phyloP scores from a whole-genome alignment of 2,888 invertebrate species.

The Chirona hameri region DNA sequence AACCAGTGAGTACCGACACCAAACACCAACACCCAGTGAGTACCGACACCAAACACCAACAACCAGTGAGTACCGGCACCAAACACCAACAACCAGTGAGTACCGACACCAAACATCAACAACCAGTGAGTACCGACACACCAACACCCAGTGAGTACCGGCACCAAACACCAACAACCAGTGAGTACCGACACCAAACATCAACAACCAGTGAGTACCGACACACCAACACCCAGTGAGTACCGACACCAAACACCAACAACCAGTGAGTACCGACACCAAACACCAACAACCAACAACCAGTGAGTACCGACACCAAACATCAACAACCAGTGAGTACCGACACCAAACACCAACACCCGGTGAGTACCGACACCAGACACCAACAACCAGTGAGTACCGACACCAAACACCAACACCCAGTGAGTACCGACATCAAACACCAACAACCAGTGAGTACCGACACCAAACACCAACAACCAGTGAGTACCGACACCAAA shows the following conservation, averaged over 20 bases:
- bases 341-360: neutral
- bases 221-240: slow-evolving; percentile 37
- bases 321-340: neutral
- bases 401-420: too few relatives aligned
- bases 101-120: neutral
- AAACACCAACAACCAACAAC: neutral
- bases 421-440: neutral
- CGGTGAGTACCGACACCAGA: too few relatives aligned
- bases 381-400: neutral
- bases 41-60: too few relatives aligned
- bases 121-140: too few relatives aligned
- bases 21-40: neutral
- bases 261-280: neutral
- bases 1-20: too few relatives aligned
- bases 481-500: slow-evolving; percentile 76
- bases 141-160: too few relatives aligned
- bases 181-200: slow-evolving; percentile 59
- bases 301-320: neutral
- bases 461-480: neutral
- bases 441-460: neutral
- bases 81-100: neutral
- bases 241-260: neutral
- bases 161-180: slow-evolving; percentile 93
- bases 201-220: slow-evolving; percentile 58
- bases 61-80: neutral